Base-by-base conservation (phyloP, 37 sponge, comb jelly and placozoan genomes). In the Diacarnus erythraeanus region DNA sequence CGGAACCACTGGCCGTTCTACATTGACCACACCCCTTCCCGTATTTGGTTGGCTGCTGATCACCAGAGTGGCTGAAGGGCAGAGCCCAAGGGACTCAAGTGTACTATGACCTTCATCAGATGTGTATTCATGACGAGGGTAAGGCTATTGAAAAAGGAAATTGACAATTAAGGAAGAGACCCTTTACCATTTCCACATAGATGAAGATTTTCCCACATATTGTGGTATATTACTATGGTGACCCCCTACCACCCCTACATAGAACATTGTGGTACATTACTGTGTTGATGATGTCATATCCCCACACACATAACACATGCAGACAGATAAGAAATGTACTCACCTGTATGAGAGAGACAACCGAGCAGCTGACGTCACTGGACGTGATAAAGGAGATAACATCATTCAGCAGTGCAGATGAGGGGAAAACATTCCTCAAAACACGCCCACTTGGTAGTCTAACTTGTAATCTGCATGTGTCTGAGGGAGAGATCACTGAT, bases 1-100 rank as follows among this genome's bases (percentile, higher is more conserved):
- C 4, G 37, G 38, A n/a, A n/a, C n/a, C n/a, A n/a, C n/a, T 5
- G 27, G 66, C 12, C 35, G 66, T 3, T 31, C 9, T 30, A 30
- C 10, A 20, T 30, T 10, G 2, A 25, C 10, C 1, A 38, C 74
- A 42, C 43, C 77, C 27, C 38, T 29, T 64, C n/a, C 42, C 43
- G 42, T 21, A 9, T 20, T 6, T 44, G 67, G 37, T 33, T 77
- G 71, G 8, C 38, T 69, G 33, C 44, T 34, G 18, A 79, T 80
- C 29, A 89, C 76, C 8, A 89, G 71, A 6, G 89, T 83, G 34
- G 76, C 84, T 73, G 84, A 83, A n/a, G 89, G 89, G 73, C 76
- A 89, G 29, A 89, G 84, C 0, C 80, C 80, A n/a, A 89, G 70
- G 22, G 75, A 39, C 8, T 64, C 60, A 27, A 89, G 76, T 22